Evolutionary conservation across 2,888 invertebrate genomes (phyloP), one percentile per base, ranked within the genome.

Genomic region (Erebia epiphron): DNA sequence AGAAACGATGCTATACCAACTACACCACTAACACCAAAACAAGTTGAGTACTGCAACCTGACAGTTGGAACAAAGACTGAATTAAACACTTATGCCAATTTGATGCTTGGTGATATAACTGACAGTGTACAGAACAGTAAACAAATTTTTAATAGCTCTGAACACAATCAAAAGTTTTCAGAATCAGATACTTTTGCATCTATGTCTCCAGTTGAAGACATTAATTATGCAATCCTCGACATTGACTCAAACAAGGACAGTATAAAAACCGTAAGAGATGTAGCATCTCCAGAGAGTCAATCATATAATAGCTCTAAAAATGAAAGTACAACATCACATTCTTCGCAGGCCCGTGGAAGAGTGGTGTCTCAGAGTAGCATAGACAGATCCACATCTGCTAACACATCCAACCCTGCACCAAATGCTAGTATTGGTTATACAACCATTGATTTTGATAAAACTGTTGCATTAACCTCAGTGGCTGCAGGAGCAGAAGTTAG

Each of bases 391-490:
- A 76, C 82, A 35, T 71, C 77, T 8, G 68, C 73, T 7, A 75
- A 80, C 83, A 63, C 73, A 7, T 35, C 80, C 3, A 71, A 76
- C 14, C 95, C 76, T 96, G 96, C 86, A 95, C 97, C 73, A 94
- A 96, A 67, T 16, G 82, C 85, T 50, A 85, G 83, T 62, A 94
- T 95, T 78, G 96, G 97, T 65, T 98, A 98, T 84, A 97, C 97
- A 10, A 97, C 97, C 1, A 99, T 99, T 79, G 99, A 99, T 91
- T 98, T 99, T 88, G 96, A 98, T 80, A 97, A 97, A 91, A 99
- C 99, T 0, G 97, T 96, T 68, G 98, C 98, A 26, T 94, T 99
- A 43, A 97, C 97, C 21, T 97, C 97, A 43, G 96, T 96, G 49
- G 96, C 96, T 79, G 95, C 96, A 7, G 95, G 95, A 64, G 93